Evolutionary conservation across 1,140 invertebrate species (phyloP).

Genomic region (Halesus radiatus): DNA sequence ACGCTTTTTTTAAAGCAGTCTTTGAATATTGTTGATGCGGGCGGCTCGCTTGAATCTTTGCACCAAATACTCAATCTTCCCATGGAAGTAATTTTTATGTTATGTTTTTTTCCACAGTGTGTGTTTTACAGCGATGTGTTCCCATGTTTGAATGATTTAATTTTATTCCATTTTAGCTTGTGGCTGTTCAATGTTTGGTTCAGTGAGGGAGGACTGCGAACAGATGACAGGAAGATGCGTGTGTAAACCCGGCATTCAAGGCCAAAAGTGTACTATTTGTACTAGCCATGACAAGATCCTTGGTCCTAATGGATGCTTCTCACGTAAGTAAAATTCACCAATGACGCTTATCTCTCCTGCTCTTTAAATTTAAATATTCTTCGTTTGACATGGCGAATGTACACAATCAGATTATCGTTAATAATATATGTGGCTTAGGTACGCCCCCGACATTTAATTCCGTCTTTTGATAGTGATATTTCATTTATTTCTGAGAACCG

Average conservation of each 20-base stretch:
- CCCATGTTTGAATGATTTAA: background rate
- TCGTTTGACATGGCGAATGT: too few species aligned
- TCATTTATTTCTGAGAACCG: too few species aligned
- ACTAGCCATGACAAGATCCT: constrained; percentile 82
- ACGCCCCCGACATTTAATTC: too few species aligned
- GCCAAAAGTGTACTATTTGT: constrained; percentile 88
- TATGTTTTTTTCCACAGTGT: background rate
- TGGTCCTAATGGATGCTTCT: constrained; percentile 81
- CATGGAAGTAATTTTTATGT: background rate
- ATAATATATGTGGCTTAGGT: too few species aligned
- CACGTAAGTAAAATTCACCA: constrained; percentile 70
- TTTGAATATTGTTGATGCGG: too few species aligned
- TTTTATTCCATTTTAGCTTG: constrained; percentile 78
- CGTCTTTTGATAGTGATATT: too few species aligned
- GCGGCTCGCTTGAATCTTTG: too few species aligned
- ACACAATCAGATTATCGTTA: too few species aligned
- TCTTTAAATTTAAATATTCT: too few species aligned
- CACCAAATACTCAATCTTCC: background rate
- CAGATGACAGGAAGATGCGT: constrained; percentile 89
- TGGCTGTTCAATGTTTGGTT: constrained; percentile 85
- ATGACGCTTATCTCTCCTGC: background rate
- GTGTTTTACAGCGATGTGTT: background rate
- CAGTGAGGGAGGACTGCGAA: constrained; percentile 84
- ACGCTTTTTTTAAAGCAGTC: too few species aligned
- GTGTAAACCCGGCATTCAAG: constrained; percentile 91